Evolutionary conservation across 2,113 vertebrate genomes (phyloP), one percentile per base, ranked within the genome.

Genomic region (Lota lota): DNA sequence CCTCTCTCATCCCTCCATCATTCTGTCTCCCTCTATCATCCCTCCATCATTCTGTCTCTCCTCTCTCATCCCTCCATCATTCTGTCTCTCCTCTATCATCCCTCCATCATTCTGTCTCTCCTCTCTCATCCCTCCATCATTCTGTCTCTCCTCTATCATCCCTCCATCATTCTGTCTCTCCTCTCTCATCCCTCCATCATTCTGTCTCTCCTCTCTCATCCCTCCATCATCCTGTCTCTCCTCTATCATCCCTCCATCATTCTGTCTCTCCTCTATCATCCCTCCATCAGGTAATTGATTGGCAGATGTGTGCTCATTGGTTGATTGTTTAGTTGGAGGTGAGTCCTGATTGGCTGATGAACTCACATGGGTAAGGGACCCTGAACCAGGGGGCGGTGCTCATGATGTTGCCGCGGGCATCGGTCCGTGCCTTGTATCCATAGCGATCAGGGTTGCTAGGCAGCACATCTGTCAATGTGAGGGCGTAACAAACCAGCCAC

Each of bases 401-500:
- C 89, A 99, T 92, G 85, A 99, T 96, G 74, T 97, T 92, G 0
- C 97, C 97, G 0, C 96, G 91, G n/a, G 96, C 94, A 0, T 99
- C 97, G 0, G 97, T 99, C 66, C 96, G 92, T 54, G 95, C 97
- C 81, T 92, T 94, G 88, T 93, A 93, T 20, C 97, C 96, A 0
- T 98, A 97, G 5, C 66, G 81, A 5, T 79, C 70, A 0, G 94
- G 90, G 47, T 91, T 83, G 22, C 67, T 78, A 1, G 97, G 96
- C 78, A 99, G 89, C 40, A 93, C 79, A 0, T 93, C 57, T 0
- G 92, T 93, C 76, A 92, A 72, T 0, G 97, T 99, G 66, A 98
- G 88, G 74, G 95, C 47, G n/a, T 99, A 98, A 81, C 96, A 98
- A n/a, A 97, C 72, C 3, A 99, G 80, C 97, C 97, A 99, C 61